These are phyloP conservation scores for Colistium nudipinnis DNA, from an alignment of 2,113 vertebrate genomes.

Conservation along the genomic window DNA sequence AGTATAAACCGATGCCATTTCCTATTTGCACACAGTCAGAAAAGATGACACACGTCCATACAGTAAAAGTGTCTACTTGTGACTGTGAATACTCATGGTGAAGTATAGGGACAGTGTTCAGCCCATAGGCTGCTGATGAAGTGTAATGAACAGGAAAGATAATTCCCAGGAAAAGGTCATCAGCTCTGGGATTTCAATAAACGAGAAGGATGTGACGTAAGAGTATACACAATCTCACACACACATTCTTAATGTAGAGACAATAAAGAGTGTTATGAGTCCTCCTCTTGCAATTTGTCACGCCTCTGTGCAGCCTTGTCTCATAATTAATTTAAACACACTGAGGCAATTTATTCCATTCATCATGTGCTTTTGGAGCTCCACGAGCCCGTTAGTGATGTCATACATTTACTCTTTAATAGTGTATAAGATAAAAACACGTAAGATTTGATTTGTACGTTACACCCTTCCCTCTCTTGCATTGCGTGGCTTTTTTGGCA, in stretches of 20 bases:
- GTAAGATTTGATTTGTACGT: constrained; percentile 39
- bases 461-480: constrained; percentile 20
- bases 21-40: constrained; percentile 14
- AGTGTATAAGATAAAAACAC: constrained; percentile 39
- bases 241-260: background rate
- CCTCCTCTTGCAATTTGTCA: constrained; percentile 51
- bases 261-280: constrained; percentile 30
- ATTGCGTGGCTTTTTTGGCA: constrained; percentile 1
- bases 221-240: constrained; percentile 4
- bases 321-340: constrained; percentile 75
- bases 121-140: constrained; percentile 20
- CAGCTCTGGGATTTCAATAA: constrained; percentile 21
- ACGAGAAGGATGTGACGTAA: constrained; percentile 7
- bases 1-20: constrained; percentile 30
- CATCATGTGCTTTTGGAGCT: constrained; percentile 67
- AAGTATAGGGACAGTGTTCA: constrained; percentile 11
- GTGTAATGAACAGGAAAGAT: constrained; percentile 54
- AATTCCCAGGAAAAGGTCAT: constrained; percentile 63
- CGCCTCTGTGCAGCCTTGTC: constrained; percentile 39
- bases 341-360: constrained; percentile 76
- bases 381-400: constrained; percentile 65
- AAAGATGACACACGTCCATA: background rate
- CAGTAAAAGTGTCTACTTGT: constrained; percentile 2
- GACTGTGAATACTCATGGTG: constrained; percentile 21
- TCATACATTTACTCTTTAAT: constrained; percentile 76